phyloP scores from a whole-genome alignment of 2,113 vertebrate genomes.

The Butastur rufipennis region DNA sequence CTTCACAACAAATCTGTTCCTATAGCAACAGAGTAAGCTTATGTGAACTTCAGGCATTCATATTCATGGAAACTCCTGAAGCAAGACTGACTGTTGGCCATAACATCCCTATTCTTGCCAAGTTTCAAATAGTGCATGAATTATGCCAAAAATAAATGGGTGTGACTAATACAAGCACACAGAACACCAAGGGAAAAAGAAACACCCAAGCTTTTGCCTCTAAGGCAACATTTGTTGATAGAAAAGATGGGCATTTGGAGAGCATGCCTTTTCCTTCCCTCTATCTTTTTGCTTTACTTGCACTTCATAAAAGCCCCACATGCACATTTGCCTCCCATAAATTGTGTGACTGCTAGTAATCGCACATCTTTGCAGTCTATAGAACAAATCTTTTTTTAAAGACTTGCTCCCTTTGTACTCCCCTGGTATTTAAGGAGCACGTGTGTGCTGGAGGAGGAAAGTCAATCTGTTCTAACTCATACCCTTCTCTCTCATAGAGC shows the following conservation, averaged over 20 bases:
- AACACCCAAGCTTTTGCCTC: constrained; percentile 66
- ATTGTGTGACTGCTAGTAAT: constrained; percentile 69
- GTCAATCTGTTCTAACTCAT: constrained; percentile 64
- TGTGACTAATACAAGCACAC: constrained; percentile 79
- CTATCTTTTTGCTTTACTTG: constrained; percentile 70
- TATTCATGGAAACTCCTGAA: constrained; percentile 80
- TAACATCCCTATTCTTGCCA: constrained; percentile 72
- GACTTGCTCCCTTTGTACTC: constrained; percentile 67
- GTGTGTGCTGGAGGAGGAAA: constrained; percentile 47
- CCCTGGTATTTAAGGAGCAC: constrained; percentile 63
- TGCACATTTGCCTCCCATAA: constrained; percentile 70
- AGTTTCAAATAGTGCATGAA: constrained; percentile 75
- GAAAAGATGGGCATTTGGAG: constrained; percentile 63
- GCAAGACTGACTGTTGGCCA: constrained; percentile 79
- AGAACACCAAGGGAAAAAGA: constrained; percentile 57
- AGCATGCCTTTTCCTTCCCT: constrained; percentile 24
- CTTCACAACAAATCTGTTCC: constrained; percentile 77
- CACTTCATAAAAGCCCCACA: constrained; percentile 68
- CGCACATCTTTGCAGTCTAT: constrained; percentile 57
- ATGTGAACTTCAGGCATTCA: constrained; percentile 78
- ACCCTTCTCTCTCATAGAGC: constrained; percentile 1
- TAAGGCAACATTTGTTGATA: constrained; percentile 70
- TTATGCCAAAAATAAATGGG: constrained; percentile 80
- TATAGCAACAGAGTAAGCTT: constrained; percentile 73
- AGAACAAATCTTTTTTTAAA: constrained; percentile 67